Base-by-base conservation (phyloP, 2,113 vertebrate species). In the Chamaea fasciata region DNA sequence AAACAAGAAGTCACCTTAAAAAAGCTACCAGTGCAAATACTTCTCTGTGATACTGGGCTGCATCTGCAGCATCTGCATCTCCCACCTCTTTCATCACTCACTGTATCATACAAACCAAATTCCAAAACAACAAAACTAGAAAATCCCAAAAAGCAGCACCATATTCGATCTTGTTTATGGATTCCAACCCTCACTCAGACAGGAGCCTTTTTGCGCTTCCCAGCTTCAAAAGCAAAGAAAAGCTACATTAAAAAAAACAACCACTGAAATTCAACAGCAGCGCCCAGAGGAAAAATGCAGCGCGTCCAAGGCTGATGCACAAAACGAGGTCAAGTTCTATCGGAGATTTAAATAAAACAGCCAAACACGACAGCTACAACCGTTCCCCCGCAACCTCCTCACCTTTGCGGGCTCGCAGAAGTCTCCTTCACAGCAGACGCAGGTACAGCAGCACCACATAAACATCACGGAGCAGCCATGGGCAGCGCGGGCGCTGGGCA, bases 391-490 rank as follows among this genome's bases (percentile, higher is more conserved):
- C 50, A 44, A 47, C 6, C 83, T 59, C 31, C 98, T 98, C 97
- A 98, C 98, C 97, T 98, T 96, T 4, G 15, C n/a, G 13, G 96
- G 77, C 91, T 98, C 96, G 22, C 97, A 97, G 42, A 96, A 89
- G 71, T 86, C 89, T 65, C 93, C 86, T 15, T 94, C 92, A 16
- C 95, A 97, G 95, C 98, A 97, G 15, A 98, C 15, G 39, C 97
- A 98, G 95, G 97, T 62, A 94, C 97, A 97, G 97, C 96, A 92
- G 70, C 96, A 98, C 95, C 97, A 98, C 97, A 97, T 94, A 21
- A 98, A 90, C 96, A 97, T 96, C 87, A 33, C 89, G 2, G 89
- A 46, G 59, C 30, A 59, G 95, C 87, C 90, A 69, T 68, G 68
- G 9, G 92, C 96, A 60, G 89, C 35, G 24, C 46, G 18, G 7